Percentiles rank a stretch among this genome's conserved stretches.
Conservation (phyloP, 2,113 vertebrate genomes). For the Clarias gariepinus region DNA sequence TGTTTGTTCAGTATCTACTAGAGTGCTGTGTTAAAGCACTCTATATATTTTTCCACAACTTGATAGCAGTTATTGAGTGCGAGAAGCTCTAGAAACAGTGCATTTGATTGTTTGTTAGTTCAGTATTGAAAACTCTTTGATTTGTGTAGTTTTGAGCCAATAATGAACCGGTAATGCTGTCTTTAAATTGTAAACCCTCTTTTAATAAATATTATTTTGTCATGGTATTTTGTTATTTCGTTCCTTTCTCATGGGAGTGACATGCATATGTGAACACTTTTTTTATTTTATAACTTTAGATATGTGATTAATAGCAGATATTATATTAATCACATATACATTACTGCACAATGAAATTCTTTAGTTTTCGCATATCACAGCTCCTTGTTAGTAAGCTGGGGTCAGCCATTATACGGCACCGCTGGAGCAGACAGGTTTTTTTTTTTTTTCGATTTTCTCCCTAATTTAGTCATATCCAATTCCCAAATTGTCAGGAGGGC, state of each 20-base stretch:
- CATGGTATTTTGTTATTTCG: constrained; percentile 39
- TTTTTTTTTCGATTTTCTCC: no score
- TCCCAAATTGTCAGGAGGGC: no score
- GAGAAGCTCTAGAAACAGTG: constrained; percentile 37
- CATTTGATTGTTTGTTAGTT: constrained; percentile 45
- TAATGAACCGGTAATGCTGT: constrained; percentile 45
- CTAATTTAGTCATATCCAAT: no score
- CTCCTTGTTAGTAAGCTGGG: no score
- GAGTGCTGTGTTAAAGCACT: constrained; percentile 25
- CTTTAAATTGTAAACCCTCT: constrained; percentile 43
- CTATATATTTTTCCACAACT: constrained; percentile 28
- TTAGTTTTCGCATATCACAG: no score
- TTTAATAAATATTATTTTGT: constrained; percentile 62
- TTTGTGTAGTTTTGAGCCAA: constrained; percentile 51
- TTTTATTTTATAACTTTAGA: neutral
- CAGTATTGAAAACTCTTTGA: constrained; percentile 38
- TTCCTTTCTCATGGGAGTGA: neutral
- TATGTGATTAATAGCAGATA: neutral
- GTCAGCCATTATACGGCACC: no score
- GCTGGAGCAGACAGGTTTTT: no score
- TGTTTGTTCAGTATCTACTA: constrained; percentile 40
- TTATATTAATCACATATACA: no score
- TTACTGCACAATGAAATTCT: no score
- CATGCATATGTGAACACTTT: neutral
- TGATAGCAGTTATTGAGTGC: constrained; percentile 29